Base-by-base conservation (phyloP, 2,113 vertebrate genomes). In the Heteronetta atricapilla region DNA sequence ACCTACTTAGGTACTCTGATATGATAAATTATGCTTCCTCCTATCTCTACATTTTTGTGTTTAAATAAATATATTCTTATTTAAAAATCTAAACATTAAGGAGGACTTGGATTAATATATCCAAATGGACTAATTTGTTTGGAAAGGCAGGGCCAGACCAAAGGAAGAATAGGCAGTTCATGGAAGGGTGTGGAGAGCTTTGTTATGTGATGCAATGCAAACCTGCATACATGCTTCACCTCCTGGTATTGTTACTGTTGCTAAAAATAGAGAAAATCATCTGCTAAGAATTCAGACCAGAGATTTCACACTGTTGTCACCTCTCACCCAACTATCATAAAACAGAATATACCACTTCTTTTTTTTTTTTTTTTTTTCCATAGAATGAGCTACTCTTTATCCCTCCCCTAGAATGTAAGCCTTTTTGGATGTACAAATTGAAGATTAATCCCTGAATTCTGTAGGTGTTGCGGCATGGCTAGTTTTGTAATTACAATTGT, bases 211-310 rank as follows among this genome's bases (percentile, higher is more conserved):
- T 0, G 4, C 40, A 80, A 80, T 67, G 59, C 46, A 80, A 82
- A 88, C 31, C 70, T 81, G 75, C 52, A 75, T 23, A 18, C 13
- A 13, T 58, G 82, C 75, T 80, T 90, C 55, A 66, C 69, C 67
- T 31, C 48, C 59, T 86, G 36, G 50, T 86, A 26, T 82, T 91
- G 82, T 94, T 85, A 44, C 53, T 62, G n/a, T 55, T 75, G 42
- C 77, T 94, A 93, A 94, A 95, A 96, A 89, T 74, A 91, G 55
- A 95, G 50, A 80, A 94, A 95, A 88, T 63, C 36, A 59, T 94
- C 59, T 50, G 48, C 40, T 70, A 74, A 77, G 78, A 55, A 50
- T 77, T 89, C 67, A 82, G 82, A 92, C 48, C 38, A 59, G 88
- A 82, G 79, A 75, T 75, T 31, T 93, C 50, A 56, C 53, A 36